Base-by-base conservation (phyloP, 1,140 invertebrate genomes). In the Papilio aristodemus region DNA sequence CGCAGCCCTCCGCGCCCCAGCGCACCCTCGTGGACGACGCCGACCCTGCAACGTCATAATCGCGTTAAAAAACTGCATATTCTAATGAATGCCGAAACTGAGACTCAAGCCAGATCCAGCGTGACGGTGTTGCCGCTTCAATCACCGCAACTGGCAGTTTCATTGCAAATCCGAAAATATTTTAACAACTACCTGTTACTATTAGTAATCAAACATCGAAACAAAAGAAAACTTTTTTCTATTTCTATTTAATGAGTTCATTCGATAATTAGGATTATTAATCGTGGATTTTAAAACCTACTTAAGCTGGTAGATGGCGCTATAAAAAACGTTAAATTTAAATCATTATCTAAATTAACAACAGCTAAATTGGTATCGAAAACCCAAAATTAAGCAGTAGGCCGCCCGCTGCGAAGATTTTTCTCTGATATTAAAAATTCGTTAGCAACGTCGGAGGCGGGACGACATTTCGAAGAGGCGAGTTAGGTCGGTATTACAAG, bases 41-140 rank as follows among this genome's bases (percentile, higher is more conserved):
- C 79, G 76, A 85, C 83, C 87, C 85, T 89, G 84, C 84, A 77
- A 86, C 80, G 85, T 86, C 85, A 85, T 90, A 90, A 90, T 89
- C 85, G 81, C 77, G 83, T 89, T 88, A 88, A 88, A 88, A 85
- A 89, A 86, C 82, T 87, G 86, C 86, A 91, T 86, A 84, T 89
- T 80, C 79, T 87, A 87, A 90, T 86, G 85, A 90, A 88, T 81
- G 77, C 77, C 84, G 84, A 89, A 84, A 86, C 84, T 86, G 85
- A 83, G 88, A 89, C 89, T 90, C 87, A 80, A 89, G 71, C 63
- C 73, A 70, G 78, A 75, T 75, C 75, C 79, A 71, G 63, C 78
- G 75, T 75, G 71, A 74, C 71, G 68, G 63, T 60, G 41, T 13
- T 14, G 6, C 32, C 32, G 32, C 10, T 46, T 66, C 13, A 66